These are phyloP conservation scores for Sitophilus oryzae DNA, from an alignment of 1,140 invertebrate species.

Conservation along the genomic window DNA sequence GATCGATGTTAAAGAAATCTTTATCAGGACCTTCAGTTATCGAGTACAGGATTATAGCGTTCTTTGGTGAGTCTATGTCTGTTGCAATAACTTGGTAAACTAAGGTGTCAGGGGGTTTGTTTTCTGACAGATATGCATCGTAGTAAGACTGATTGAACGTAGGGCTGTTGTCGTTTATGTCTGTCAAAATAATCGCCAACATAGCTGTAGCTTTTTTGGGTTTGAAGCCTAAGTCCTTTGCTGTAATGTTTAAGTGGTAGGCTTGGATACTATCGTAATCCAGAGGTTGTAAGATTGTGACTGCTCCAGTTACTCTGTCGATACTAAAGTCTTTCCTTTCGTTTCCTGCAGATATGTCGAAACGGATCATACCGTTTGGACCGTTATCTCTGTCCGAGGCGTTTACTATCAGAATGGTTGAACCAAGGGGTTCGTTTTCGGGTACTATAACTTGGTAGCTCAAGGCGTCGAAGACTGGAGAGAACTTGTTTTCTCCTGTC, in stretches of 20 bases:
- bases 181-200: slow-evolving; percentile 78
- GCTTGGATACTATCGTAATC: slow-evolving; percentile 84
- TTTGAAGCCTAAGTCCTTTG: slow-evolving; percentile 78
- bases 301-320: slow-evolving; percentile 66
- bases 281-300: slow-evolving; percentile 72
- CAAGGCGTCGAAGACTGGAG: slow-evolving; percentile 74
- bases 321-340: slow-evolving; percentile 71
- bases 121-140: slow-evolving; percentile 77
- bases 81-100: slow-evolving; percentile 73
- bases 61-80: slow-evolving; percentile 87
- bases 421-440: slow-evolving; percentile 83
- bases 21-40: slow-evolving; percentile 70
- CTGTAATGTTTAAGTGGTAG: slow-evolving; percentile 82
- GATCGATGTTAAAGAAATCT: slow-evolving; percentile 71
- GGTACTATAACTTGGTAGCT: slow-evolving; percentile 86
- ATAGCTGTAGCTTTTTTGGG: slow-evolving; percentile 66
- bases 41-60: slow-evolving; percentile 82
- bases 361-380: slow-evolving; percentile 82
- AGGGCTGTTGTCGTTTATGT: slow-evolving; percentile 88
- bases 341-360: slow-evolving; percentile 80
- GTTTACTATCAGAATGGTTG: slow-evolving; percentile 74
- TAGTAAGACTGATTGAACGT: slow-evolving; percentile 72
- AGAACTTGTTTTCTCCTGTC: slow-evolving; percentile 76
- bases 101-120: slow-evolving; percentile 65
- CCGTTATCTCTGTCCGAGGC: slow-evolving; percentile 81